Evolutionary conservation across 2,888 invertebrate species (phyloP).

Genomic region (Noctua fimbriata): DNA sequence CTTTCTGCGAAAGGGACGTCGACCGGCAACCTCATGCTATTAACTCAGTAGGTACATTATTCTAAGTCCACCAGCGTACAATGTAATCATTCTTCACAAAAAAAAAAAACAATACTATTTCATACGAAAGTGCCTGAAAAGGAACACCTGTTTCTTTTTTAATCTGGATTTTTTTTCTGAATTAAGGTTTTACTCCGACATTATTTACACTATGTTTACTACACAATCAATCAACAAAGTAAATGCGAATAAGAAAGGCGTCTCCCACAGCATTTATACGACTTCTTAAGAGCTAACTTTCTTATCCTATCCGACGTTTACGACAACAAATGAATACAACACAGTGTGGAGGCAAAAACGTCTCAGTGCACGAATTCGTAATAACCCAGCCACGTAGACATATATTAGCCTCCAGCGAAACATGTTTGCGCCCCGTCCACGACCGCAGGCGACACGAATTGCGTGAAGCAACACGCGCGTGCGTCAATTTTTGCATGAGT

Average conservation of each 20-base stretch:
- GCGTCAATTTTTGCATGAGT: not conserved
- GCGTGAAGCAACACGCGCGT: not conserved
- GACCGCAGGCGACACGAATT: not conserved
- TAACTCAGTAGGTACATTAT: too few relatives aligned
- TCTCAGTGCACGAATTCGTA: slow-evolving; percentile 60
- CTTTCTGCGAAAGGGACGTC: not conserved
- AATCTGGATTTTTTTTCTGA: not conserved
- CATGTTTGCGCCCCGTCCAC: slow-evolving; percentile 37
- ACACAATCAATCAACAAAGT: slow-evolving; percentile 43
- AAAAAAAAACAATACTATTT: not conserved
- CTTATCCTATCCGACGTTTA: slow-evolving; percentile 50
- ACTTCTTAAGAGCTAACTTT: slow-evolving; percentile 51
- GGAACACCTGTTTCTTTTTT: not conserved
- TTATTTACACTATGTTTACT: not conserved
- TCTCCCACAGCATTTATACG: slow-evolving; percentile 34
- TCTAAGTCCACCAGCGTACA: not conserved
- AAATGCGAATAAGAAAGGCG: slow-evolving; percentile 41
- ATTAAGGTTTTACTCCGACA: not conserved
- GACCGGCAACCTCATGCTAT: not conserved
- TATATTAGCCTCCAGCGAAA: slow-evolving; percentile 58
- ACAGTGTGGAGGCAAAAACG: slow-evolving; percentile 37
- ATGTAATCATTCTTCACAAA: not conserved
- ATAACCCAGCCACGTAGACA: slow-evolving; percentile 64
- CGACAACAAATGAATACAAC: slow-evolving; percentile 54
- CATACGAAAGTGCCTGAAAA: not conserved